Base-by-base conservation (phyloP, 1,140 invertebrate genomes). In the Orius laevigatus region DNA sequence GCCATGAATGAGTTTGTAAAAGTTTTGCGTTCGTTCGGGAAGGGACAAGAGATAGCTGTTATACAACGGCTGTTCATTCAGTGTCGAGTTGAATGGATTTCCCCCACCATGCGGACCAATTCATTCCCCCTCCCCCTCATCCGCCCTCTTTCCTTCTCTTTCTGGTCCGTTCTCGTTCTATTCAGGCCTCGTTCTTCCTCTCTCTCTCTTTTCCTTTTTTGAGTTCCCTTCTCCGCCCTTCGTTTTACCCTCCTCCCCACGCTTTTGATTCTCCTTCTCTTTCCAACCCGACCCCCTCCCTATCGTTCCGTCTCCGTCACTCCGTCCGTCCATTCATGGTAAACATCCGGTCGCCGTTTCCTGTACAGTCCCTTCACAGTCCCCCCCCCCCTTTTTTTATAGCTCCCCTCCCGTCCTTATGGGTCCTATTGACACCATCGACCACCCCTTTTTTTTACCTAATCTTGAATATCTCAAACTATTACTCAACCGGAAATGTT, bases 91-190 rank as follows among this genome's bases (percentile, higher is more conserved):
- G 25, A 25, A 25, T 25, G 25, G 25, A 25, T 25, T 25, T 25
- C 25, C 25, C 25, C 25, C 25, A 25, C 25, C 25, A 25, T 3
- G 25, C 25, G 25, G 25, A 25, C 25, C 25, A 25, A 25, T 25
- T 46, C 41, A 34, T 25, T 45, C 49, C 46, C 49, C 35, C 33
- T 48, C 46, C 35, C 49, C 45, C 48, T 50, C 36, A 5, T 8
- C 32, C 40, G 15, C 41, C 25, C 38, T 42, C 36, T 16, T 14
- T 48, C 46, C 38, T 2, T 48, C 48, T 41, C 16, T 49, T 20
- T 49, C 32, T 43, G 40, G 43, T 31, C 19, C n/a, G 14, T 34
- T 19, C 34, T 47, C 32, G 14, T 14, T 47, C 14, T 36, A 32
- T 36, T 34, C 10, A 20, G 35, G 39, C 18, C 8, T 43, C 39